Evolutionary conservation across 2,113 vertebrate genomes (phyloP).

Genomic region (Oostethus manadensis): DNA sequence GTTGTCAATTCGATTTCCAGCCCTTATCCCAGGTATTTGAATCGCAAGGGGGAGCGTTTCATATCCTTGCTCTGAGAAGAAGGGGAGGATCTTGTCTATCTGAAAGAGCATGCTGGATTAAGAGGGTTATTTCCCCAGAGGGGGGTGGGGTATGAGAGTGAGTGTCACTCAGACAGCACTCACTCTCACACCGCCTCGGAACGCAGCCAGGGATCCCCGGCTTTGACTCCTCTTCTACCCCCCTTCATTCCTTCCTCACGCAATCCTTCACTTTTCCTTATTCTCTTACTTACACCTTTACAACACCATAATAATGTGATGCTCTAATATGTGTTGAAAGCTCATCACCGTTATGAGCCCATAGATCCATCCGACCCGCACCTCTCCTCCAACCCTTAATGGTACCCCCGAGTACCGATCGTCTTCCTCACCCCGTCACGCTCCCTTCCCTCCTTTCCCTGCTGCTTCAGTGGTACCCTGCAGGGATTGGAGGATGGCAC

Average conservation of each 20-base stretch:
- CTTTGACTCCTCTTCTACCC: constrained; percentile 44
- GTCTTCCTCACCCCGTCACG: constrained; percentile 42
- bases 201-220: constrained; percentile 58
- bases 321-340: background rate
- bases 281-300: background rate
- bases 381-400: background rate
- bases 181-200: constrained; percentile 53
- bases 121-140: constrained; percentile 92
- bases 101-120: constrained; percentile 89
- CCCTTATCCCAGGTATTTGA: constrained; percentile 66
- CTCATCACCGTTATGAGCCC: background rate
- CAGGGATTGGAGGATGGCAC: constrained; percentile 60
- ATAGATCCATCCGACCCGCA: background rate
- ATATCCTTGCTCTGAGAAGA: constrained; percentile 82
- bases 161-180: constrained; percentile 70
- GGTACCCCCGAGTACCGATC: constrained; percentile 9
- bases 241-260: constrained; percentile 30
- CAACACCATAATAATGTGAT: background rate
- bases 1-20: constrained; percentile 64
- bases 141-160: constrained; percentile 69
- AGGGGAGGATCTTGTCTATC: constrained; percentile 81
- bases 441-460: constrained; percentile 37
- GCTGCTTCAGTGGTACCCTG: constrained; percentile 48
- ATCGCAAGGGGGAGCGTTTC: constrained; percentile 80
- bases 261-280: constrained; percentile 31